Base-by-base conservation (phyloP, 37 sponge, comb jelly and placozoan genomes). In the Ephydatia muelleri region DNA sequence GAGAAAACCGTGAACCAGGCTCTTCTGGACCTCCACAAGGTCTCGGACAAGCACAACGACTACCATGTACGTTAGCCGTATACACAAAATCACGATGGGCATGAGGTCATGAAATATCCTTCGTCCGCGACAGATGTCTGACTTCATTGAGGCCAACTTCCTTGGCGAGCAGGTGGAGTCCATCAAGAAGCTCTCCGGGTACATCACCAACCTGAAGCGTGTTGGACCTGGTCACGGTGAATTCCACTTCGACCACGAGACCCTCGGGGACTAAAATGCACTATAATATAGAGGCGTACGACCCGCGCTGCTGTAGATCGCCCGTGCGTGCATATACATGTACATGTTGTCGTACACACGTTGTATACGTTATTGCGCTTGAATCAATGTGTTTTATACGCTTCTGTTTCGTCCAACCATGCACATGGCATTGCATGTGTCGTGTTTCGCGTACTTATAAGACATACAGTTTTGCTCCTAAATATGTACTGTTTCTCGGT, bases 171-270 rank as follows among this genome's bases (percentile, higher is more conserved):
- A 95, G 78, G 90, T 89, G 43, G 90, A 92, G 32, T 90, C 93
- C 78, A 95, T 95, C 95, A 95, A 92, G 90, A 80, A 92, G 88
- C 65, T 95, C 28, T 78, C 85, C 32, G 90, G 76, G 39, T 86
- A 95, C 90, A 81, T 86, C 87, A 89, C 93, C 76, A 72, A 86
- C 29, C 85, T 95, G 67, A 86, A 89, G 82, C 82, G 92, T 39
- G 87, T 89, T 84, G 95, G 95, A n/a, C 83, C 85, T 31, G 95
- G 95, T 28, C 89, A 86, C 78, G 95, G 95, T 66, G 93, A 92
- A 80, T 95, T 80, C 85, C 92, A 92, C 82, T 95, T 92, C 83
- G 89, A 95, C 85, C 77, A 75, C 31, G 87, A 87, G 74, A 81
- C 82, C 82, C 83, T 83, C 32, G 73, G 74, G 13, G 71, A 83